Evolutionary conservation across 2,888 invertebrate species (phyloP).

Genomic region (Hyposoter didymator): DNA sequence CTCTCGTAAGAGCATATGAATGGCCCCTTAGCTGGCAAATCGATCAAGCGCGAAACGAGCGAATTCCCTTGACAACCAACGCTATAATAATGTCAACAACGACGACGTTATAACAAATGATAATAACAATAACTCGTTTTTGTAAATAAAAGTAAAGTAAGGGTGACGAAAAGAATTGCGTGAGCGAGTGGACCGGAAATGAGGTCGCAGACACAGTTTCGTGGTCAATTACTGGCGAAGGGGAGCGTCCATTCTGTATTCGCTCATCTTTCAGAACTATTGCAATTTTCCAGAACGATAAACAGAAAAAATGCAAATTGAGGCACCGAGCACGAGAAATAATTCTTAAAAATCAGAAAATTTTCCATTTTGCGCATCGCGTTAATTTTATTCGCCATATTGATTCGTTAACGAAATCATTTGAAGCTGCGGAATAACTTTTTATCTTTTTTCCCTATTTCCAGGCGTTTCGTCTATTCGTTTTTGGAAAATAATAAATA

Average conservation of each 20-base stretch:
- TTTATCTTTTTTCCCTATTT: background rate
- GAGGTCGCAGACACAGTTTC: constrained; percentile 23
- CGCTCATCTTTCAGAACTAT: background rate
- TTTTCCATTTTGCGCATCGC: background rate
- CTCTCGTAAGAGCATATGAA: constrained; percentile 22
- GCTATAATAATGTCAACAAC: constrained; percentile 5
- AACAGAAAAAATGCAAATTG: background rate
- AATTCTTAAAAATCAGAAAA: background rate
- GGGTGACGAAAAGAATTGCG: constrained; percentile 26
- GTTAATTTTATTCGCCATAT: background rate
- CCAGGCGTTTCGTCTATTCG: background rate
- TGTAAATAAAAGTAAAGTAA: constrained; percentile 7
- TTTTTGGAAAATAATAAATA: background rate
- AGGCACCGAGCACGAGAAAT: background rate
- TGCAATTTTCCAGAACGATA: constrained; percentile 1
- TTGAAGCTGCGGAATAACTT: background rate
- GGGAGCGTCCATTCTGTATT: background rate
- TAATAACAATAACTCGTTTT: constrained; percentile 6
- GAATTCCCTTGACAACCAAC: constrained; percentile 13
- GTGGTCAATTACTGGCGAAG: constrained; percentile 7
- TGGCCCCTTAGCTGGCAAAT: constrained; percentile 18
- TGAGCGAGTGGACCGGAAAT: constrained; percentile 41
- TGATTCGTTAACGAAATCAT: background rate
- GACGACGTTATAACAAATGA: background rate
- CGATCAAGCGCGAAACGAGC: constrained; percentile 25